Conservation (phyloP, 2,797 vertebrate genomes). For the Linurgus olivaceus region DNA sequence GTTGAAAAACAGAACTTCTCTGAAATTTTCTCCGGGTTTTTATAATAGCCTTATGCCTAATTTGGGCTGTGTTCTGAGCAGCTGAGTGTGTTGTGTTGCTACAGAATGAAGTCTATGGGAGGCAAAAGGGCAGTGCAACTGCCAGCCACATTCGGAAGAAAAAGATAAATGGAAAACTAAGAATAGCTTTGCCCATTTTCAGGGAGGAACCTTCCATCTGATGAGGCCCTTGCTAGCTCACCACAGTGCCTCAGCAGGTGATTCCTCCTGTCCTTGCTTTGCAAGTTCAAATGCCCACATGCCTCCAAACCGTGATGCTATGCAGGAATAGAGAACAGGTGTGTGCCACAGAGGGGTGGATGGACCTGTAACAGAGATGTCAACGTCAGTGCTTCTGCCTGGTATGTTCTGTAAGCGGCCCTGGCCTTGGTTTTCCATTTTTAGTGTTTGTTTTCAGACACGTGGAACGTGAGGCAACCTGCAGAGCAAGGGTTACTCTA, state of each 20-base stretch:
- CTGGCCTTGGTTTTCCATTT: neutral
- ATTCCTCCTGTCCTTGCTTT: neutral
- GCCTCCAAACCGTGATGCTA: neutral
- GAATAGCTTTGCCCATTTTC: constrained; percentile 43
- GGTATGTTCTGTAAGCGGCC: neutral
- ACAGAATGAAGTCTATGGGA: neutral
- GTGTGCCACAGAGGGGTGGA: neutral
- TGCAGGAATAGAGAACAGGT: neutral
- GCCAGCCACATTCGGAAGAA: neutral
- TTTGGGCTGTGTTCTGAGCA: neutral
- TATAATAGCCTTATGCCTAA: neutral
- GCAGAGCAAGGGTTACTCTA: neutral
- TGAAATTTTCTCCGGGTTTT: neutral
- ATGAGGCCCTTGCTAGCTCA: neutral
- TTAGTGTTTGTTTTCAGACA: neutral
- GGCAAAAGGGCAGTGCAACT: constrained; percentile 18
- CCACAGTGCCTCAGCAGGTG: neutral
- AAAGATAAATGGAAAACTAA: constrained; percentile 54
- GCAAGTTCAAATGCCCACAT: neutral
- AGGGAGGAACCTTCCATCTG: constrained; percentile 1
- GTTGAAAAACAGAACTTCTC: neutral
- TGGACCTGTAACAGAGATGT: neutral
- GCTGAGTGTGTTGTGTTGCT: neutral
- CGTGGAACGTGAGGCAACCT: rapidly evolving
- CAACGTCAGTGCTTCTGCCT: neutral